Evolutionary conservation across 2,888 invertebrate species (phyloP), one percentile per base, ranked within the genome.

Genomic region (Ditylenchus weischeri): DNA sequence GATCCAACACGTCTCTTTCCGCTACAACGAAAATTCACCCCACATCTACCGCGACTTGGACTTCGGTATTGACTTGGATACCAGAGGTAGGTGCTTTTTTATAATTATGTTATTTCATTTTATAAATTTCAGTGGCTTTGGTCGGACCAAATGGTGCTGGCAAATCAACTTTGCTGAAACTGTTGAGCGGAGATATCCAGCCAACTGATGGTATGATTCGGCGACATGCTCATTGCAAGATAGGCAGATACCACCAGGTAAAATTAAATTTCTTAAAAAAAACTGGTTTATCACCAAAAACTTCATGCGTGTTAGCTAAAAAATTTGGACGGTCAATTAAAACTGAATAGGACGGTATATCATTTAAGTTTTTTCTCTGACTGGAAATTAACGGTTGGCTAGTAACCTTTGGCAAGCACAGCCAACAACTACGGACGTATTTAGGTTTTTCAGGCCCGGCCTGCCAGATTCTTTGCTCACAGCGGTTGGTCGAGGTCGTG

Each of bases 1-100:
- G 95, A 95, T 98, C 65, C 93, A 93, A 87, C 93, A 96, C 83
- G 96, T 98, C 50, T 91, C 91, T 77, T 99, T 96, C 86, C 89
- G 91, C 49, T 99, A 99, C 84, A 89, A 87, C 57, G 78, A 80
- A 23, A 75, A 74, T 23, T 75, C 79, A 59, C 93, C 94, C 0
- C 90, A 88, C 88, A 98, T 98, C 81, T 98, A 98, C 86, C 93
- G 91, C 84, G 90, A 96, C 84, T 86, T 99, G 67, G 98, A 99
- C 85, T 98, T 99, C 84, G 98, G 98, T 83, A 93, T 98, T 79
- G 98, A 99, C 86, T 87, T 98, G 74, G 98, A 98, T 84, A 43
- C 43, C 3, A 43, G 43, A 43, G 43, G 43, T 43, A 13, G 15
- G 3, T 43, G 43, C 15, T 94, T 96, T 0, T 83, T 71, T 84